These are phyloP conservation scores for Gobionotothen gibberifrons DNA, from an alignment of 2,797 vertebrate genomes.

Conservation along the genomic window DNA sequence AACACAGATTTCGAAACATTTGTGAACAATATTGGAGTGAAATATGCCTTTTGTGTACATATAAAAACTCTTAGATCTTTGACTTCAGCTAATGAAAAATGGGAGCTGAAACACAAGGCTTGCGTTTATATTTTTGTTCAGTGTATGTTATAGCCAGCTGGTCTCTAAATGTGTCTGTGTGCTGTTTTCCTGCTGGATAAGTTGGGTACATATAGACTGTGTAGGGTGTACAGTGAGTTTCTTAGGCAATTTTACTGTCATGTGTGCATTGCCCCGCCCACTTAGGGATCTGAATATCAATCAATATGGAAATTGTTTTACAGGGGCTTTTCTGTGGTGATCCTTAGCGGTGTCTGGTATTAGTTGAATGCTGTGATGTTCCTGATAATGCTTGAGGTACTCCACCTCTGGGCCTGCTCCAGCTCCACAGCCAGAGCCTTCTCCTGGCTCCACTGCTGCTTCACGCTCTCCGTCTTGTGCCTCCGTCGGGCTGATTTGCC, in stretches of 20 bases:
- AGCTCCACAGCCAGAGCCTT: slow-evolving; percentile 84
- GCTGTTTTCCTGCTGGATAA: neutral
- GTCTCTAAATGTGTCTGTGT: neutral
- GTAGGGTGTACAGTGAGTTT: neutral
- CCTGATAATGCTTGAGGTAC: fast-evolving
- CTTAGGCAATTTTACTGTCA: neutral
- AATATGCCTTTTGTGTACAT: too few relatives aligned
- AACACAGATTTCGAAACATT: too few relatives aligned
- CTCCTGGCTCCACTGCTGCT: slow-evolving; percentile 92
- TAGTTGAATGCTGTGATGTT: neutral
- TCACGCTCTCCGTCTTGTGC: slow-evolving; percentile 96
- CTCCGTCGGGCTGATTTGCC: slow-evolving; percentile 87
- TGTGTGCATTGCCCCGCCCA: neutral
- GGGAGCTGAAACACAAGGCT: too few relatives aligned
- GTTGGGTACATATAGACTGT: too few relatives aligned
- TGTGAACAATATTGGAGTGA: too few relatives aligned
- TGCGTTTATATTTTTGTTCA: too few relatives aligned
- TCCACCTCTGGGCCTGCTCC: slow-evolving; percentile 89
- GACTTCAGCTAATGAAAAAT: too few relatives aligned
- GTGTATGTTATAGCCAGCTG: neutral
- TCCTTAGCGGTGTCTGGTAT: neutral
- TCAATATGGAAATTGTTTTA: neutral
- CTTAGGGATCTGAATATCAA: neutral
- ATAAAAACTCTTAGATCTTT: too few relatives aligned
- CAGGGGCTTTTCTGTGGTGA: neutral